These are phyloP conservation scores for Isoperla grammatica DNA, from an alignment of 2,888 invertebrate genomes.

Conservation along the genomic window DNA sequence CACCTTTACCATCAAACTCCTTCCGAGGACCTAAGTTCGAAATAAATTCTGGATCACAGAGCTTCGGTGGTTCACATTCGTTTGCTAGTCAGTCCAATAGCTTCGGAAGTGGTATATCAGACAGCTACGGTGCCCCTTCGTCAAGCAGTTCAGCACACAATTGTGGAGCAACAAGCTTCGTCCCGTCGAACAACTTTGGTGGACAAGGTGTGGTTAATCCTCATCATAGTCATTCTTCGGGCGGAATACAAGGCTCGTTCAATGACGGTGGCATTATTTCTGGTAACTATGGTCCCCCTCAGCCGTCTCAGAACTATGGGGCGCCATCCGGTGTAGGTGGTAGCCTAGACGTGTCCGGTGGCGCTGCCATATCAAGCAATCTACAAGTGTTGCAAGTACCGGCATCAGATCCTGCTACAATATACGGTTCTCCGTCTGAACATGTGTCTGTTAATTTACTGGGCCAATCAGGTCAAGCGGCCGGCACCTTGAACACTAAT, in stretches of 20 bases:
- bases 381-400: conserved; percentile 11
- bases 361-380: conserved; percentile 13
- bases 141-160: conserved; percentile 32
- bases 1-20: conserved; percentile 21
- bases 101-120: conserved; percentile 38
- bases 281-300: conserved; percentile 7
- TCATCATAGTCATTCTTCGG: neutral
- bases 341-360: neutral
- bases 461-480: neutral
- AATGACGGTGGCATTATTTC: neutral
- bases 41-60: conserved; percentile 7
- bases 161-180: conserved; percentile 28
- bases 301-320: conserved; percentile 11
- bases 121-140: conserved; percentile 34
- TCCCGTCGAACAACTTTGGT: conserved; percentile 27
- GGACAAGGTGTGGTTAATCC: conserved; percentile 1
- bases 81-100: neutral
- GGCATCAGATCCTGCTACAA: conserved; percentile 14
- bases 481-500: neutral
- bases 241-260: neutral
- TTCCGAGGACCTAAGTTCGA: conserved; percentile 11
- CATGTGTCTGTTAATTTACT: neutral
- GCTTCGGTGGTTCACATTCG: neutral
- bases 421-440: conserved; percentile 18
- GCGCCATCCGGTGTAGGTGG: conserved; percentile 5